Evolutionary conservation across 2,888 invertebrate genomes (phyloP).

Genomic region (Andrena hattorfiana): DNA sequence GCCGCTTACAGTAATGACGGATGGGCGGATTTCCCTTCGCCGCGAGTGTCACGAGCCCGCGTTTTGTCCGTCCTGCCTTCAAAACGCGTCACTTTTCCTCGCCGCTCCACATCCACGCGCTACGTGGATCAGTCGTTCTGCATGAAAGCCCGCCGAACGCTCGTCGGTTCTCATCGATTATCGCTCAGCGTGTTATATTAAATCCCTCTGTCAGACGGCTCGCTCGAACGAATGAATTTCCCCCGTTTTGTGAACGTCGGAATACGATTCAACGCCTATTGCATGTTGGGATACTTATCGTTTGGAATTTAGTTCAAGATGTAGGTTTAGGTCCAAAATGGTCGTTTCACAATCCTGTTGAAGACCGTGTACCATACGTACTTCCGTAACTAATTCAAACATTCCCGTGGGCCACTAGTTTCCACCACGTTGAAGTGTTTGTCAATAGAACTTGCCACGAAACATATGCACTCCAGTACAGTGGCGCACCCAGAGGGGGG

Average conservation of each 20-base stretch:
- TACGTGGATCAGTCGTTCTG: conserved; percentile 8
- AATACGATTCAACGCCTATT: neutral
- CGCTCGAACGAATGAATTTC: conserved; percentile 3
- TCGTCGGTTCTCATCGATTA: conserved; percentile 32
- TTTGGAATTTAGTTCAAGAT: neutral
- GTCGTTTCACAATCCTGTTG: too few relatives aligned
- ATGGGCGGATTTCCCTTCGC: conserved; percentile 44
- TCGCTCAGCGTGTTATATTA: conserved; percentile 16
- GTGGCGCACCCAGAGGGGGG: too few relatives aligned
- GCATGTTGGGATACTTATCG: neutral
- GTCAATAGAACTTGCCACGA: too few relatives aligned
- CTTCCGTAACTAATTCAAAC: too few relatives aligned
- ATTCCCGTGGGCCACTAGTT: too few relatives aligned
- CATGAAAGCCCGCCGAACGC: conserved; percentile 3
- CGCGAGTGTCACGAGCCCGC: conserved; percentile 39
- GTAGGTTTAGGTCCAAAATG: too few relatives aligned
- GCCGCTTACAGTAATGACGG: conserved; percentile 60
- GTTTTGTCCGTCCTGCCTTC: conserved; percentile 7
- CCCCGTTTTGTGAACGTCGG: neutral
- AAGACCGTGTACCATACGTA: too few relatives aligned
- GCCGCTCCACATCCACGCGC: neutral
- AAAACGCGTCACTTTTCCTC: conserved; percentile 19
- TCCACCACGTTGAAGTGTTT: too few relatives aligned
- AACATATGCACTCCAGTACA: too few relatives aligned
- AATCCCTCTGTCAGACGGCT: conserved; percentile 43